Percentiles rank a stretch among this genome's conserved stretches.
phyloP scores from a whole-genome alignment of 1,140 invertebrate species.

The Heliconius melpomene region DNA sequence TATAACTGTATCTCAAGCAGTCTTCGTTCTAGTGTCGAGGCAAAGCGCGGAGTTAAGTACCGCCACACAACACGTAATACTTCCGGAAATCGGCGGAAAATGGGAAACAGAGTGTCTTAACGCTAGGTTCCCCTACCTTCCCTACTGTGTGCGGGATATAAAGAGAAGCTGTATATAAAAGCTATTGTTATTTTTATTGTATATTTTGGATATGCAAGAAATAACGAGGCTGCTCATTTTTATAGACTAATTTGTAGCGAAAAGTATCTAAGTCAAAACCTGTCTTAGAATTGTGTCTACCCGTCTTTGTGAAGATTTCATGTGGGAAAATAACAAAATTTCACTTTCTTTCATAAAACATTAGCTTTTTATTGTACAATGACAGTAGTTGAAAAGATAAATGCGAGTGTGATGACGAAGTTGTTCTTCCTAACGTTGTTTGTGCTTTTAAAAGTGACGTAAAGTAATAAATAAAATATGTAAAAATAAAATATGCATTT shows the following conservation, averaged over 20 bases:
- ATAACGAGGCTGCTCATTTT: not conserved
- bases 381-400: slow-evolving; percentile 7
- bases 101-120: too few species aligned
- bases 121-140: too few species aligned
- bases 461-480: not conserved
- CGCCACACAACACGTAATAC: too few species aligned
- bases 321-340: not conserved
- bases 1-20: too few species aligned
- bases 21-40: too few species aligned
- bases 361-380: not conserved
- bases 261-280: slow-evolving; percentile 16
- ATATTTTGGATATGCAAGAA: not conserved
- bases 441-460: too few species aligned
- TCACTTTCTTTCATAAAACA: slow-evolving; percentile 11
- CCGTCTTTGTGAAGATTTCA: slow-evolving; percentile 29
- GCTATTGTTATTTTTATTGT: too few species aligned
- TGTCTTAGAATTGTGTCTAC: slow-evolving; percentile 35
- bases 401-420: not conserved
- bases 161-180: too few species aligned
- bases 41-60: too few species aligned
- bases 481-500: too few species aligned
- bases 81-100: too few species aligned
- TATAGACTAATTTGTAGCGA: slow-evolving; percentile 29
- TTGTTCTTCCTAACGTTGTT: not conserved
- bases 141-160: too few species aligned